These are phyloP conservation scores for Tipula confusa DNA, from an alignment of 2,888 invertebrate species.

Conservation along the genomic window DNA sequence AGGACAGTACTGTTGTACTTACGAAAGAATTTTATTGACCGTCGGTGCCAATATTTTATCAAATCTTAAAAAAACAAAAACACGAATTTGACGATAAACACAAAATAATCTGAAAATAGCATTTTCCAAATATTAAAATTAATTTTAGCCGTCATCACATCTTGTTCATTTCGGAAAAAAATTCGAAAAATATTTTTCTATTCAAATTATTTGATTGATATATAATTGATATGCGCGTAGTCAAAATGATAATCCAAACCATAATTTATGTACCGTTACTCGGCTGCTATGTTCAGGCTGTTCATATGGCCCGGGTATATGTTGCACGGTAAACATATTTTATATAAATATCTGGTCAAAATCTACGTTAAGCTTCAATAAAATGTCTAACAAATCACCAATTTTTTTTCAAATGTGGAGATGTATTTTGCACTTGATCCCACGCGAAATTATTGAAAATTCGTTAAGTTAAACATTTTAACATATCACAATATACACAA, in stretches of 20 bases:
- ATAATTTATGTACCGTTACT: neutral
- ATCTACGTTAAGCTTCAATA: neutral
- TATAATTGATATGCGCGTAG: neutral
- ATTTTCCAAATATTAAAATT: conserved; percentile 1
- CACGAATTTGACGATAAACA: neutral
- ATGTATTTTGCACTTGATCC: neutral
- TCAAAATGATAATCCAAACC: neutral
- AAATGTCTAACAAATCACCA: too few species aligned
- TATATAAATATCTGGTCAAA: neutral
- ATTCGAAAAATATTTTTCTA: neutral
- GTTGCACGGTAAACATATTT: neutral
- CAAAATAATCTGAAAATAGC: conserved; percentile 12
- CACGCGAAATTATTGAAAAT: neutral
- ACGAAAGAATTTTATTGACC: neutral
- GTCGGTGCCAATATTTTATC: neutral
- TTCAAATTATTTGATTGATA: neutral
- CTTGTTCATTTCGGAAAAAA: neutral
- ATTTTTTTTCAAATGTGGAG: neutral
- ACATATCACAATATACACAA: neutral
- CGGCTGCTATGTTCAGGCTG: neutral
- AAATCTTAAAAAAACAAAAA: neutral
- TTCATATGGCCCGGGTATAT: neutral
- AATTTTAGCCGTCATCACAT: neutral
- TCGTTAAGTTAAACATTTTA: neutral
- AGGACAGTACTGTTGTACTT: too few species aligned